A percentile compares a stretch with the other conserved stretches of the same genome.
Evolutionary conservation across 2,113 vertebrate genomes (phyloP).

Genomic region (Accipiter cooperii): DNA sequence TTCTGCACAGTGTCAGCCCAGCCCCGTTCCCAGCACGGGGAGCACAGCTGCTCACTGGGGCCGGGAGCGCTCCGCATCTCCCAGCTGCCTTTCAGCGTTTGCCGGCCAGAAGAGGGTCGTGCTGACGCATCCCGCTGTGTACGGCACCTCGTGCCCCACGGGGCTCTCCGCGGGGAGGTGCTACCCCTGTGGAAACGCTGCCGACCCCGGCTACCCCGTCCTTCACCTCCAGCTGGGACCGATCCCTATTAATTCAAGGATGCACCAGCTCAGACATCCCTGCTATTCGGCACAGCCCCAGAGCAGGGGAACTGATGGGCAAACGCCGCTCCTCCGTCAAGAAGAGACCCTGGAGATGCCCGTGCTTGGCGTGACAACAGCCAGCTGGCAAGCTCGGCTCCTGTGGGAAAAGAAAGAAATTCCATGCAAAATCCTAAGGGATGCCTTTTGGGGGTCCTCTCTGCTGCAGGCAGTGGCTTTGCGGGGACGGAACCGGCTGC

Average conservation of each 20-base stretch:
- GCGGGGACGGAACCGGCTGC: neutral
- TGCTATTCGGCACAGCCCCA: fast-evolving
- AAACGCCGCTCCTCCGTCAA: fast-evolving
- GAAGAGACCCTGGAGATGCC: neutral
- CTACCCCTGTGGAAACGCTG: neutral
- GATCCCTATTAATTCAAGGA: neutral
- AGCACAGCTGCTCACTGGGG: neutral
- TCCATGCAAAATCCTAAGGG: neutral
- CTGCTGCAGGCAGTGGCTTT: neutral
- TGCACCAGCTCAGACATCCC: neutral
- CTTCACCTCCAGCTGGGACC: neutral
- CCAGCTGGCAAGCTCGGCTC: neutral
- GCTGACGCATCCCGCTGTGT: fast-evolving
- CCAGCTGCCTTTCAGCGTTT: neutral
- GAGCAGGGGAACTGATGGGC: fast-evolving
- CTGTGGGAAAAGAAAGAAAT: neutral
- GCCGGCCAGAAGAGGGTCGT: neutral
- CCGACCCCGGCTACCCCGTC: fast-evolving
- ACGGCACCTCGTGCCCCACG: fast-evolving
- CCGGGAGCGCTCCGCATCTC: fast-evolving
- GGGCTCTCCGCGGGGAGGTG: neutral
- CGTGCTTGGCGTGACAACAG: fast-evolving
- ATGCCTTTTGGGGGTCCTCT: neutral
- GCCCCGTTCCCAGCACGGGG: neutral
- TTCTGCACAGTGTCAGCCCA: neutral